These are phyloP conservation scores for Zaprionus lineosus DNA, from an alignment of 2,888 invertebrate species.

Conservation along the genomic window DNA sequence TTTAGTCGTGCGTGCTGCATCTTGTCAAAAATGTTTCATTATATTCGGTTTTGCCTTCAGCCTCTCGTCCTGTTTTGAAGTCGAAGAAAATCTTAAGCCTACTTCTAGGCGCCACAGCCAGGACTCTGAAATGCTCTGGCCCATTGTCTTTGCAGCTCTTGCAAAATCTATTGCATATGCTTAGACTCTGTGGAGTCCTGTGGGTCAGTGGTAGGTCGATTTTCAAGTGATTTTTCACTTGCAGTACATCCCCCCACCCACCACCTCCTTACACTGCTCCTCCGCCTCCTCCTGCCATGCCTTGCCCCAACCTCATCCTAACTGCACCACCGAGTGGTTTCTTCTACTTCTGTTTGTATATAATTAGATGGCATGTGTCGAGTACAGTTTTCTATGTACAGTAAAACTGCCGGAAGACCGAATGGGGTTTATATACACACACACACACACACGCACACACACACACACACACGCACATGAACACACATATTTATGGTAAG, in stretches of 20 bases:
- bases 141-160: slow-evolving; percentile 52
- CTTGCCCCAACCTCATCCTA: too few species aligned
- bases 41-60: slow-evolving; percentile 67
- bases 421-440: slow-evolving; percentile 30
- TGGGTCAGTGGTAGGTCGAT: slow-evolving; percentile 27
- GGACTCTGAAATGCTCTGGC: not conserved
- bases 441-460: slow-evolving; percentile 1
- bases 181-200: slow-evolving; percentile 15
- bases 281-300: not conserved
- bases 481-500: slow-evolving; percentile 4
- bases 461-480: not conserved
- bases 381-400: slow-evolving; percentile 70
- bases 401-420: slow-evolving; percentile 50
- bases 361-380: slow-evolving; percentile 61
- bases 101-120: slow-evolving; percentile 26
- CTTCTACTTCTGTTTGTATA: slow-evolving; percentile 52
- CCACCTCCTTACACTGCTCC: slow-evolving; percentile 30
- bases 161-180: slow-evolving; percentile 51
- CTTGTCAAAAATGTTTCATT: slow-evolving; percentile 74
- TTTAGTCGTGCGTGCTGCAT: slow-evolving; percentile 51
- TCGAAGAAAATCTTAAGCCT: slow-evolving; percentile 72
- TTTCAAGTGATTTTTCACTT: slow-evolving; percentile 70
- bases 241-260: too few species aligned
- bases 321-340: slow-evolving; percentile 9
- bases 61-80: slow-evolving; percentile 53